Base-by-base conservation (phyloP, 1,140 invertebrate species). In the Drosophila subobscura region DNA sequence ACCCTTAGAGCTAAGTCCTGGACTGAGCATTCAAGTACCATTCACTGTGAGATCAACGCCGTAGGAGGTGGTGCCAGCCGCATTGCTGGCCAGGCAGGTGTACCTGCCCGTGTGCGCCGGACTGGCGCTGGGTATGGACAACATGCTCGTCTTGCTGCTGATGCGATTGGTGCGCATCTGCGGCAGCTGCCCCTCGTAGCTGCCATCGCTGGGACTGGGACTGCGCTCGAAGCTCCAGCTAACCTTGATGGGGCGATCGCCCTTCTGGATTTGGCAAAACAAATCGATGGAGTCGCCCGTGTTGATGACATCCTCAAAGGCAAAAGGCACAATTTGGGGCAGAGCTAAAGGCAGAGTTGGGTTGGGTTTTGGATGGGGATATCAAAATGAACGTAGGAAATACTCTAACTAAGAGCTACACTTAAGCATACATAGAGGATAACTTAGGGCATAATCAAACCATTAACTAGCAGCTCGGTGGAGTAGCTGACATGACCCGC, bases 191-290 rank as follows among this genome's bases (percentile, higher is more conserved):
- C 59, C 51, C 14, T 78, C 86, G 16, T 40, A 60, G 40, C 54
- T 91, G 29, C 83, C 89, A 75, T 88, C 91, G 27, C 72, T 90
- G 64, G 76, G 75, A 33, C 71, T 90, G 64, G 76, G 75, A 33
- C 71, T 74, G 23, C 92, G 80, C 47, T 92, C 91, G 20, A 90
- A 90, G 45, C 70, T 91, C 96, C 97, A 97, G 47, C 93, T 92
- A 56, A 97, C 95, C 54, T 94, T 94, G 51, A 97, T 92, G 5
- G 97, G 97, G 64, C 95, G 93, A 91, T 98, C 96, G 27, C 97
- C 97, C 90, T 97, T 97, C 72, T 95, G 77, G 42, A 91, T 90
- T 81, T 94, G 27, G 97, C 95, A 47, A 95, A 95, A 92, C 97
- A 98, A 64, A 45, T 78, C 79, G 5, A 88, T 66, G 10, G 94